phyloP scores from a whole-genome alignment of 2,888 invertebrate genomes.

The Zeuzera pyrina region DNA sequence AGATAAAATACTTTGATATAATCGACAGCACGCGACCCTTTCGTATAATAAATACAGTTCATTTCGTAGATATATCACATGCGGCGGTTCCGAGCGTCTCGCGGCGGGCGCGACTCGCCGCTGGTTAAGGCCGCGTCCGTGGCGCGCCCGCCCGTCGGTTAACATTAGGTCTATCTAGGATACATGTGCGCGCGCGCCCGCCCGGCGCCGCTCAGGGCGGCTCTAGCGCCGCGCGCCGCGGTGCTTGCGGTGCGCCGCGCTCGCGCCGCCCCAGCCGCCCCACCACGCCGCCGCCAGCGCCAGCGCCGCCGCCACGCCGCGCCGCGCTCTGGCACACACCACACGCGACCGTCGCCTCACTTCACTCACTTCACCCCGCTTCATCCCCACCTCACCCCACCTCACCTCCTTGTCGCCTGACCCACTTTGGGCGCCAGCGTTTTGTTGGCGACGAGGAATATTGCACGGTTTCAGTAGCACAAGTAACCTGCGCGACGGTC shows the following conservation, averaged over 20 bases:
- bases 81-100: constrained; percentile 34
- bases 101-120: constrained; percentile 35
- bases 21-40: constrained; percentile 24
- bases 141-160: constrained; percentile 57
- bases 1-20: constrained; percentile 28
- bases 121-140: constrained; percentile 41
- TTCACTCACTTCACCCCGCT: constrained; percentile 43
- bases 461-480: too few relatives aligned
- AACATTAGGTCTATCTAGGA: constrained; percentile 71
- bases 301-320: constrained; percentile 45
- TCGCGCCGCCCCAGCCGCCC: constrained; percentile 11
- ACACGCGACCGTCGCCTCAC: constrained; percentile 35
- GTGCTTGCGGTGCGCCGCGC: constrained; percentile 63
- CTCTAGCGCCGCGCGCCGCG: constrained; percentile 72
- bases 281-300: constrained; percentile 31
- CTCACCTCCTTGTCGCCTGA: neutral
- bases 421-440: constrained; percentile 8
- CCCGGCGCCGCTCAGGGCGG: constrained; percentile 55
- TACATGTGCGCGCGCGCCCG: constrained; percentile 40
- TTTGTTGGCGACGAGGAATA: too few relatives aligned
- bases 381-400: neutral
- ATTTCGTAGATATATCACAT: constrained; percentile 23
- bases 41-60: constrained; percentile 24
- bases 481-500: too few relatives aligned
- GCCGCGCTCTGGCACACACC: constrained; percentile 22